A percentile compares a stretch with the other conserved stretches of the same genome.
Evolutionary conservation across 2,888 invertebrate genomes (phyloP).

Genomic region (Agrochola lota): DNA sequence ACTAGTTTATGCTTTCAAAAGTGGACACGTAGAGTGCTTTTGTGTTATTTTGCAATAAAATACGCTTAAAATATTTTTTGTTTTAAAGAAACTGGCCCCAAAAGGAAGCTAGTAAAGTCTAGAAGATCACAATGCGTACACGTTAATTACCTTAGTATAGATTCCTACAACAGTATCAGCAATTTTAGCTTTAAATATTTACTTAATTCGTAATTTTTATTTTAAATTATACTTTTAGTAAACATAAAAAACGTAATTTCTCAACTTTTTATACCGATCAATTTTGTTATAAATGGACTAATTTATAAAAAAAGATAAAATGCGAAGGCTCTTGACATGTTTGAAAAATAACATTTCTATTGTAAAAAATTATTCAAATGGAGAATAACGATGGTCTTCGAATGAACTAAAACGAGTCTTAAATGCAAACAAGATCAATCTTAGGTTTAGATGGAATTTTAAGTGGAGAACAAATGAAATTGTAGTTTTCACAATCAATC

Average conservation of each 20-base stretch:
- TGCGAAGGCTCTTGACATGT: background rate
- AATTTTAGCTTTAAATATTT: conserved; percentile 34
- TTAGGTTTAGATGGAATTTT: background rate
- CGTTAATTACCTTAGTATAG: conserved; percentile 31
- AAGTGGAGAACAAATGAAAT: conserved; percentile 16
- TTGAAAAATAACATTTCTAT: background rate
- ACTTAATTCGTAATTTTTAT: conserved; percentile 35
- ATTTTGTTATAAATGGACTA: background rate
- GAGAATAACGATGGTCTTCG: background rate
- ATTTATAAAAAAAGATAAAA: background rate
- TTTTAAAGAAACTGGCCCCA: conserved; percentile 70
- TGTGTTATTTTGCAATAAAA: conserved; percentile 4
- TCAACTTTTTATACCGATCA: background rate
- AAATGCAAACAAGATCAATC: conserved; percentile 20
- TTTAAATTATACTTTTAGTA: conserved; percentile 28
- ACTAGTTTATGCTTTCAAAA: conserved; percentile 5
- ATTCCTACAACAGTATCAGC: conserved; percentile 44
- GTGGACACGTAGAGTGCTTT: background rate
- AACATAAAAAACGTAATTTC: conserved; percentile 35
- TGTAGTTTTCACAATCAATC: conserved; percentile 30
- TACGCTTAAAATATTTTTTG: conserved; percentile 11
- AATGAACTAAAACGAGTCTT: background rate
- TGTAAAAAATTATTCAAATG: background rate
- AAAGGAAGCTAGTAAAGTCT: conserved; percentile 74
- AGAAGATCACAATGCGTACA: conserved; percentile 88